Conservation (phyloP, 2,888 invertebrate species). For the Cyclophora albipunctata region DNA sequence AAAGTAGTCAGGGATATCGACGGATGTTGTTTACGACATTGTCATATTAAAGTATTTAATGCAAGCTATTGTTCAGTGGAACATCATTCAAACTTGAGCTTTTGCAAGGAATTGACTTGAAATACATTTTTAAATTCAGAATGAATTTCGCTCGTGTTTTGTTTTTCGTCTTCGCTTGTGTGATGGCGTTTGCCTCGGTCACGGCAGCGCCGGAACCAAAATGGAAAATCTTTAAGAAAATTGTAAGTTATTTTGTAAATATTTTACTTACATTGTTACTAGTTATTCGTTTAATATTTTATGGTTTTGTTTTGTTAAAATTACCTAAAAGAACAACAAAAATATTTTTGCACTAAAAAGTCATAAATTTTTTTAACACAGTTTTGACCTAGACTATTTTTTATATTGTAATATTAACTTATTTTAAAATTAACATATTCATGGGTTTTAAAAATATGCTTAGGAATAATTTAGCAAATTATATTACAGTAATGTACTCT, state of each 20-base stretch:
- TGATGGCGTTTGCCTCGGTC: conserved; percentile 30
- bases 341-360: too few relatives aligned
- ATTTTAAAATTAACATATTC: too few relatives aligned
- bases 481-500: too few relatives aligned
- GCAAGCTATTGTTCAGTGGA: background rate
- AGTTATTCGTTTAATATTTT: too few relatives aligned
- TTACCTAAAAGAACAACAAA: too few relatives aligned
- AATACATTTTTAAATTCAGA: conserved; percentile 10
- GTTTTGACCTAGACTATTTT: too few relatives aligned
- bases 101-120: background rate
- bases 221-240: conserved; percentile 47
- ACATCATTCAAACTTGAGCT: background rate
- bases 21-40: background rate
- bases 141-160: conserved; percentile 43
- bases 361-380: too few relatives aligned
- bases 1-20: background rate
- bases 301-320: too few relatives aligned
- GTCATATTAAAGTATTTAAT: background rate
- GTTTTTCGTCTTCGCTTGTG: conserved; percentile 38
- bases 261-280: background rate
- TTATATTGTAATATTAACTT: too few relatives aligned
- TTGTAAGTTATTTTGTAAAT: conserved; percentile 32
- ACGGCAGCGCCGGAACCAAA: conserved; percentile 38
- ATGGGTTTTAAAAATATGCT: too few relatives aligned
- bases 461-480: too few relatives aligned